Conservation (phyloP, 92 coral and sea anemone species). For the Meandrina meandrites region DNA sequence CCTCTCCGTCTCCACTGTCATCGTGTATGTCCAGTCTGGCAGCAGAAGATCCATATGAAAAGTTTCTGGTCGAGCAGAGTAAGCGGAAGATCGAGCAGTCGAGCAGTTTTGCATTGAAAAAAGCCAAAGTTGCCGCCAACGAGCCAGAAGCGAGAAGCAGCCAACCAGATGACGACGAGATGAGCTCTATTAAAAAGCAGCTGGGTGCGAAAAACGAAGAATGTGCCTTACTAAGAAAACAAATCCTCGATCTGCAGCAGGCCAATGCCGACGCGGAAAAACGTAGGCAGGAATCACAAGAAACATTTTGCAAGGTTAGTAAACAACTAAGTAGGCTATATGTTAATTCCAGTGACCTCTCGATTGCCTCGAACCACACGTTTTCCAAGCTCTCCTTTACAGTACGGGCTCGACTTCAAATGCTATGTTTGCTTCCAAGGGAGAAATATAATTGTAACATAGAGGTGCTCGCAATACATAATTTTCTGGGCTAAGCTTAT, state of each 20-base stretch:
- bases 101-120: conserved; percentile 1
- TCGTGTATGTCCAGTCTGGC: not conserved
- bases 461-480: too few species aligned
- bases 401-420: too few species aligned
- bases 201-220: not conserved
- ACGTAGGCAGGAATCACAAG: not conserved
- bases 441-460: too few species aligned
- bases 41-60: conserved; percentile 12
- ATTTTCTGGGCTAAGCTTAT: too few species aligned
- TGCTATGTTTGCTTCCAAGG: too few species aligned
- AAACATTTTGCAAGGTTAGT: conserved; percentile 16
- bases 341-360: too few species aligned
- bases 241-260: not conserved
- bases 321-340: not conserved
- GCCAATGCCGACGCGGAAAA: not conserved
- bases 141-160: not conserved
- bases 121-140: not conserved
- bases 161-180: not conserved
- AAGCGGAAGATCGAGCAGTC: not conserved
- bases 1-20: not conserved
- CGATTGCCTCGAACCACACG: too few species aligned
- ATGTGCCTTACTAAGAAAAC: not conserved
- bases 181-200: conserved; percentile 1
- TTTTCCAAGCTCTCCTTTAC: too few species aligned
- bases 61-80: conserved; percentile 16